Evolutionary conservation across 2,888 invertebrate genomes (phyloP), one percentile per base, ranked within the genome.

Genomic region (Parascotia fuliginaria): DNA sequence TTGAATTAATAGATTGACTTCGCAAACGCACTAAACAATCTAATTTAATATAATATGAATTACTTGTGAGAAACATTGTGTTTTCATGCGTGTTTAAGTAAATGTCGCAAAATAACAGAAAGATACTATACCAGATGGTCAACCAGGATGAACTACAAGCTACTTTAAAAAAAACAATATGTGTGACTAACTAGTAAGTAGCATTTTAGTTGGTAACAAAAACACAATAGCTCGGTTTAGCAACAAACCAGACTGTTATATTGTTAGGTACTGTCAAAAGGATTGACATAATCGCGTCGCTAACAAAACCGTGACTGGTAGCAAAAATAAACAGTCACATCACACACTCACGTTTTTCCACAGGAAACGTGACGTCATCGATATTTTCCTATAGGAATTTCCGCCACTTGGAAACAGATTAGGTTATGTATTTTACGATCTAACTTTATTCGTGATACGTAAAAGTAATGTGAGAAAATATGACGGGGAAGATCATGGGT

Each of bases 341-440:
- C 43, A 55, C 43, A 54, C 42, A 55, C 53, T 42, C 19, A 19
- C 38, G 50, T 56, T 55, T 51, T 51, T 43, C n/a, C 55, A 57
- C 39, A 52, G 49, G 45, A 59, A 57, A 67, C 57, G 52, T 65
- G 65, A 55, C 48, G 47, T 54, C 51, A 55, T 48, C 42, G 34
- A 42, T 45, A 53, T 64, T 61, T 64, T 62, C 56, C 65, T 53
- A 55, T 60, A 48, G 42, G 62, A 62, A 67, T 60, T 65, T 70
- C 69, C 70, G 67, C 42, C 60, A 63, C 55, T 65, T 57, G 53
- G 49, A 55, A 59, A 51, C 58, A 56, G 54, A 70, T 61, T 62
- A 66, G 50, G 54, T 63, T 58, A 56, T 54, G 45, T 63, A 60
- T 62, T 65, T 59, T 57, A 66, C 55, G 55, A 57, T 57, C 46